A percentile compares a stretch with the other conserved stretches of the same genome.
Conservation (phyloP, 2,113 vertebrate species). For the Cyprichromis sp. region DNA sequence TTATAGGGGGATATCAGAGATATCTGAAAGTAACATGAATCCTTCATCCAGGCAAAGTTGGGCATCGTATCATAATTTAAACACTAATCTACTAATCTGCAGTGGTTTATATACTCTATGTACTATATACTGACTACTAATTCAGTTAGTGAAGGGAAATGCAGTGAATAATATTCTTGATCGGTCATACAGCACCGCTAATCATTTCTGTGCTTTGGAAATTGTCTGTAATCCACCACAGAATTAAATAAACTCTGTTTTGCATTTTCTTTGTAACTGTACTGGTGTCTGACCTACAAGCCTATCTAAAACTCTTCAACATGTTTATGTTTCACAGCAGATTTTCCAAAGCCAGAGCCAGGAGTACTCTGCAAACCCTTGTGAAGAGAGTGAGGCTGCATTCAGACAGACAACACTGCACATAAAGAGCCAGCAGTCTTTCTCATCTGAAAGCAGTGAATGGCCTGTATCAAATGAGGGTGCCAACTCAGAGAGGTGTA, state of each 20-base stretch:
- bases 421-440: neutral
- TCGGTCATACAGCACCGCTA: neutral
- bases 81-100: neutral
- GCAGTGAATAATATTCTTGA: neutral
- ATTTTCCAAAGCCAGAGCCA: constrained; percentile 27
- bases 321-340: constrained; percentile 33
- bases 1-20: neutral
- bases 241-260: constrained; percentile 36
- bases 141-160: neutral
- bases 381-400: neutral
- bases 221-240: constrained; percentile 15
- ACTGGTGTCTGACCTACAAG: constrained; percentile 6
- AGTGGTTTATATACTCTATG: neutral
- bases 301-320: constrained; percentile 27
- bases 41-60: neutral
- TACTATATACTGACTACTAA: neutral
- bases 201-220: constrained; percentile 16
- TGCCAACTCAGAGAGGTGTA: neutral
- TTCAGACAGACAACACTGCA: neutral
- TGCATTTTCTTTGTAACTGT: neutral
- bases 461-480: rapidly evolving
- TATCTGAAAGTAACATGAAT: neutral
- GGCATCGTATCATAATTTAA: neutral
- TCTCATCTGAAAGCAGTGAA: neutral
- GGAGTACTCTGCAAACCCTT: neutral